Evolutionary conservation across 92 coral and sea anemone genomes (phyloP), one percentile per base, ranked within the genome.

Genomic region (Epizoanthus illoricatus): DNA sequence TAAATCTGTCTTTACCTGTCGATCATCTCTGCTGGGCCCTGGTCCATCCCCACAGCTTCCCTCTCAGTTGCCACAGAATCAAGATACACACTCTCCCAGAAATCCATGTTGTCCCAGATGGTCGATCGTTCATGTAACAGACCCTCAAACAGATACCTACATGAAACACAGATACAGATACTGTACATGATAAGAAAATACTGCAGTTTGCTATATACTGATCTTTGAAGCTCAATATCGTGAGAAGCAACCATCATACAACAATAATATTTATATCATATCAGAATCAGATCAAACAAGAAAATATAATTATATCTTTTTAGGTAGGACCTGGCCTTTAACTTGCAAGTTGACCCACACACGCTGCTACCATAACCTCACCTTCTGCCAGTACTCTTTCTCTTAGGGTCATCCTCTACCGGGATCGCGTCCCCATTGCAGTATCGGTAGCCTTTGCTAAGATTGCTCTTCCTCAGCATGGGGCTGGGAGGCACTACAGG

Each of bases 21-120:
- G 73, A 96, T 91, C 99, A 96, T 94, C 79, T 96, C 99, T n/a
- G 88, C 86, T 0, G 93, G 94, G 36, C 91, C 95, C 73, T 96
- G 99, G 49, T 94, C 95, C 99, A 96, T 93, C 15, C 99, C 99
- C 28, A 93, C 86, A 0, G 97, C 94, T 17, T 93, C 97, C 39
- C 99, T 87, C 62, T 96, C 99, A 47, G 94, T 89, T 33, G 99
- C 91, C 4, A 96, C 99, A 0, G 95, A 92, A 80, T 96, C 99
- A 79, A 96, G 85, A 69, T 81, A 96, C 18, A 93, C 68, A 73
- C 91, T 93, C 84, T 96, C 99, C 99, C 99, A 96, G 88, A 96
- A 96, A 64, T 93, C 98, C 99, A 96, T 96, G 86, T 96, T 96
- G 81, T 93, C 94, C 99, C 99, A 96, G 84, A 96, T 69, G 6